Evolutionary conservation across 2,888 invertebrate species (phyloP).

Genomic region (Diplolepis rosae): DNA sequence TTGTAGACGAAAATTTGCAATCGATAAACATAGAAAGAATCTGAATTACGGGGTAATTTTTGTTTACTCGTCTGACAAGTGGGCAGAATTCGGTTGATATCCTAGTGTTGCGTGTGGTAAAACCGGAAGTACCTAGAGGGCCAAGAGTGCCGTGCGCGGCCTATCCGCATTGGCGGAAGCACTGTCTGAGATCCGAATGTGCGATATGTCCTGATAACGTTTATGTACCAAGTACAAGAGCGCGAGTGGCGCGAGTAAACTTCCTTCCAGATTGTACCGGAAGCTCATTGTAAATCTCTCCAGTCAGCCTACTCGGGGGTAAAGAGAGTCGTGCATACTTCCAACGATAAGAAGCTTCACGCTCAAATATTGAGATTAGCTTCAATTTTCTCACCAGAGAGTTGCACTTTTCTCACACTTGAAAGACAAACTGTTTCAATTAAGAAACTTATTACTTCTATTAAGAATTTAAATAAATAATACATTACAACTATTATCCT

Average conservation of each 20-base stretch:
- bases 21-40: background rate
- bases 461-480: no score
- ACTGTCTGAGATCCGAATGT: conserved; percentile 58
- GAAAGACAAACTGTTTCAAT: background rate
- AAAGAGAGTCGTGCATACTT: conserved; percentile 38
- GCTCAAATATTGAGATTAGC: conserved; percentile 48
- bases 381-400: conserved; percentile 36
- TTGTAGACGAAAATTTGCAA: no score
- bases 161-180: conserved; percentile 58
- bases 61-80: background rate
- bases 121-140: conserved; percentile 1
- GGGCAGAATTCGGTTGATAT: conserved; percentile 4
- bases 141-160: conserved; percentile 41
- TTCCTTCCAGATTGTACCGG: conserved; percentile 69
- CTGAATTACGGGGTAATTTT: background rate
- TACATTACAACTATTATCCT: no score
- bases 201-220: conserved; percentile 59
- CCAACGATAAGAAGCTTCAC: conserved; percentile 46
- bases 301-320: conserved; percentile 52
- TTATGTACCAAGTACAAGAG: conserved; percentile 55
- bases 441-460: background rate
- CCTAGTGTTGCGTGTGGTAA: conserved; percentile 12
- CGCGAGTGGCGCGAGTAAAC: conserved; percentile 64
- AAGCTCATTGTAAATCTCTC: conserved; percentile 72
- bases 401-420: background rate